Evolutionary conservation across 2,113 vertebrate species (phyloP).

Genomic region (Stigmatopora argus): DNA sequence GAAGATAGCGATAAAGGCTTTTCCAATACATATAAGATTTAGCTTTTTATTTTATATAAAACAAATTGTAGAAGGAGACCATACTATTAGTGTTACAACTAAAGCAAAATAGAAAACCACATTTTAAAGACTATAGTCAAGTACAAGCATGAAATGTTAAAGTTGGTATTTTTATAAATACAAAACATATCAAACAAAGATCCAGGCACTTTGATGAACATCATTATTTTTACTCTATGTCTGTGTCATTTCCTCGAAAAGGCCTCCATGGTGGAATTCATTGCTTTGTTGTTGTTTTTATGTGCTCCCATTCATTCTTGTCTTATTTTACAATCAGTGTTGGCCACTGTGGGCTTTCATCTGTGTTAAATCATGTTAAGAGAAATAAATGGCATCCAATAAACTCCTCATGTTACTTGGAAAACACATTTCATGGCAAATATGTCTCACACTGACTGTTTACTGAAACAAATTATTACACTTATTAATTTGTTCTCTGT

Average conservation of each 20-base stretch:
- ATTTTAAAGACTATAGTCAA: conserved; percentile 70
- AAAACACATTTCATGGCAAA: conserved; percentile 45
- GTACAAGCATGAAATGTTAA: conserved; percentile 64
- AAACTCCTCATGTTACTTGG: conserved; percentile 51
- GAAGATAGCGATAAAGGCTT: conserved; percentile 48
- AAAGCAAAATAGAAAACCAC: conserved; percentile 66
- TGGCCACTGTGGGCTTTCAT: conserved; percentile 69
- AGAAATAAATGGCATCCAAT: conserved; percentile 76
- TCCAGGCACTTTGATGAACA: conserved; percentile 44
- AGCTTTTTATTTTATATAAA: conserved; percentile 32
- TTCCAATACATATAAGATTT: conserved; percentile 48
- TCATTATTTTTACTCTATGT: conserved; percentile 56
- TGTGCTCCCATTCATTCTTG: conserved; percentile 56
- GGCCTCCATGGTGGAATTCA: conserved; percentile 37
- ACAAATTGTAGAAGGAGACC: conserved; percentile 65
- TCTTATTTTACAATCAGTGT: conserved; percentile 63
- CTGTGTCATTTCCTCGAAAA: conserved; percentile 59
- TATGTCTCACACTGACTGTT: not conserved
- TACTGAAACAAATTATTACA: too few species aligned
- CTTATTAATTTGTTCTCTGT: too few species aligned
- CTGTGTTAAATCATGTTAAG: conserved; percentile 72
- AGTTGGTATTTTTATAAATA: conserved; percentile 74
- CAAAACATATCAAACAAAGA: conserved; percentile 47
- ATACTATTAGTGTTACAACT: conserved; percentile 36
- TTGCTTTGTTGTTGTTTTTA: conserved; percentile 50